These are phyloP conservation scores for Eupristina koningsbergeri DNA, from an alignment of 1,140 invertebrate genomes.

Conservation along the genomic window DNA sequence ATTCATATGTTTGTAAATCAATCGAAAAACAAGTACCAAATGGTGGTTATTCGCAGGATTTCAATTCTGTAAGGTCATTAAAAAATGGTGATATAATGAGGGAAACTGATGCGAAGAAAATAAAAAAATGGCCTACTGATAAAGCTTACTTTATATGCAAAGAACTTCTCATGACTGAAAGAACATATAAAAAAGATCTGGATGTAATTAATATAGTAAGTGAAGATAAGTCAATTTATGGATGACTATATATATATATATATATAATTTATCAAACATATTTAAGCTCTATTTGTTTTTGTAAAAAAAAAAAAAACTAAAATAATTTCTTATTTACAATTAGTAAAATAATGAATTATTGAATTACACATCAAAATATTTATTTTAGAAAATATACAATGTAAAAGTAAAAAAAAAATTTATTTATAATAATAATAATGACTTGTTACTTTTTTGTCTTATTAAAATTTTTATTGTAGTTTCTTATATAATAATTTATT, in stretches of 20 bases:
- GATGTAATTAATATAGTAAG: constrained; percentile 91
- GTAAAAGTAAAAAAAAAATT: too few relatives aligned
- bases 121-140: constrained; percentile 81
- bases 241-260: not conserved
- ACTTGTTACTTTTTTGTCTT: too few relatives aligned
- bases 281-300: too few relatives aligned
- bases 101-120: constrained; percentile 64
- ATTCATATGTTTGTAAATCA: constrained; percentile 56
- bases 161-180: constrained; percentile 95
- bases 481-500: too few relatives aligned
- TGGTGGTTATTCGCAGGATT: constrained; percentile 6
- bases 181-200: constrained; percentile 95
- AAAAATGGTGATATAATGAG: constrained; percentile 62
- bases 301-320: too few relatives aligned
- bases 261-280: not conserved
- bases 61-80: constrained; percentile 61
- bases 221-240: not conserved
- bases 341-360: too few relatives aligned
- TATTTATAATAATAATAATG: too few relatives aligned
- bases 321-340: too few relatives aligned
- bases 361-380: too few relatives aligned
- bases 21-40: not conserved
- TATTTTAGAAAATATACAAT: too few relatives aligned
- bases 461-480: too few relatives aligned
- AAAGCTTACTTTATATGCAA: constrained; percentile 93